Conservation (phyloP, 2,888 invertebrate species). For the Acanthopleura granulata region DNA sequence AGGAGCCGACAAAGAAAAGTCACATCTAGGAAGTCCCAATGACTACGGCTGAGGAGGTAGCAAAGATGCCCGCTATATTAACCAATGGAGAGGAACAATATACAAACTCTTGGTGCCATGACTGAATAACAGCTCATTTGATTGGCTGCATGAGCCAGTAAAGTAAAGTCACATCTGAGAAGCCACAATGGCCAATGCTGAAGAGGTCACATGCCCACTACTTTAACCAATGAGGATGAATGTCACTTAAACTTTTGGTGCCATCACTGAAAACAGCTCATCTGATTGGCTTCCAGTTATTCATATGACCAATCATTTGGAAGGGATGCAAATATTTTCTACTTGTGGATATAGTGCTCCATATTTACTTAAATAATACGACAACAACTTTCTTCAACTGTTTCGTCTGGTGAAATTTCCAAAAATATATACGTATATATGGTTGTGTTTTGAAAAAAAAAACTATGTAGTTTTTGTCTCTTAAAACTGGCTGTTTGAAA, state of each 20-base stretch:
- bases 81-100: slow-evolving; percentile 4
- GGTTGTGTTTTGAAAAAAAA: too few species aligned
- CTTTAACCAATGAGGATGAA: neutral
- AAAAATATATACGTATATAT: too few species aligned
- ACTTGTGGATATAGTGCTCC: too few species aligned
- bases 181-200: slow-evolving; percentile 45
- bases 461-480: too few species aligned
- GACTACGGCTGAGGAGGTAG: slow-evolving; percentile 21
- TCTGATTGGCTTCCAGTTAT: slow-evolving; percentile 16
- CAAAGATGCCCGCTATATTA: neutral
- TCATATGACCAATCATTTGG: neutral
- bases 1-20: slow-evolving; percentile 60
- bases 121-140: slow-evolving; percentile 15
- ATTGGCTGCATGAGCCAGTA: slow-evolving; percentile 48
- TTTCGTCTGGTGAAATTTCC: too few species aligned
- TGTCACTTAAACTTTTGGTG: neutral
- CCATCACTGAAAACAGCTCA: slow-evolving; percentile 14
- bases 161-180: slow-evolving; percentile 55
- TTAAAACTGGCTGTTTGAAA: too few species aligned
- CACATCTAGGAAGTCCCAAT: slow-evolving; percentile 57
- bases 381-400: too few species aligned
- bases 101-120: neutral
- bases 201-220: neutral
- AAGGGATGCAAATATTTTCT: slow-evolving; percentile 2
- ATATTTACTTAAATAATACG: too few species aligned